Conservation (phyloP, 2,888 invertebrate species). For the Sphaerolaimus hirsutus region DNA sequence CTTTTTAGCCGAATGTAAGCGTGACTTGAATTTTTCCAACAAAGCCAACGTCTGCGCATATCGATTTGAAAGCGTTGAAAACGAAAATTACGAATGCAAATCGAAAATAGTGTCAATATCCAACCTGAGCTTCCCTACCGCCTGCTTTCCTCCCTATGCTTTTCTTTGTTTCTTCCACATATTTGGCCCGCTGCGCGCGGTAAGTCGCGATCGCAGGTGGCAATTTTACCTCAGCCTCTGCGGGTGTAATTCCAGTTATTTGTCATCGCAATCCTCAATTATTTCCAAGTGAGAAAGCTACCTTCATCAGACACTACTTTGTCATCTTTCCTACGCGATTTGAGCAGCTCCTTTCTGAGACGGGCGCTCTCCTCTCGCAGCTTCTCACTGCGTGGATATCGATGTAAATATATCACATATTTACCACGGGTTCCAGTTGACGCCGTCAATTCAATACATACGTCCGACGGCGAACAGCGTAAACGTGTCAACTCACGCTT, state of each 20-base stretch:
- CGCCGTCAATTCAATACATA: too few relatives aligned
- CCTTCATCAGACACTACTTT: not conserved
- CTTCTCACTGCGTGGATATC: not conserved
- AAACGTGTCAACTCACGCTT: slow-evolving; percentile 1
- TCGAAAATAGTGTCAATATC: not conserved
- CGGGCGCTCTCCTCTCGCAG: not conserved
- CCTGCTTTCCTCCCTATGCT: not conserved
- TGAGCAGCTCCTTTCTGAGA: not conserved
- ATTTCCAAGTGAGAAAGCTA: too few relatives aligned
- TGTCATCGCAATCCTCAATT: too few relatives aligned
- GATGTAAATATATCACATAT: too few relatives aligned
- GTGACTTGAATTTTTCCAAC: not conserved
- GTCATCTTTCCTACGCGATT: not conserved
- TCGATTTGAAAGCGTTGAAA: not conserved
- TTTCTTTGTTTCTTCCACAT: not conserved
- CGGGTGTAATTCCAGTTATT: too few relatives aligned
- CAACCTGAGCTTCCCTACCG: not conserved
- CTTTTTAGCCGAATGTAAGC: not conserved
- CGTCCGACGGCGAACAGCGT: too few relatives aligned
- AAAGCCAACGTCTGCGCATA: not conserved
- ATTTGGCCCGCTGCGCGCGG: not conserved
- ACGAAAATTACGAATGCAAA: not conserved
- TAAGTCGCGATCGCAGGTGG: not conserved
- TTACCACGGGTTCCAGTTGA: too few relatives aligned
- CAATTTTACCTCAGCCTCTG: not conserved